A percentile compares a stretch with the other conserved stretches of the same genome.
These are phyloP conservation scores for Marasmarcha lunaedactyla DNA, from an alignment of 2,888 invertebrate species.

Conservation along the genomic window DNA sequence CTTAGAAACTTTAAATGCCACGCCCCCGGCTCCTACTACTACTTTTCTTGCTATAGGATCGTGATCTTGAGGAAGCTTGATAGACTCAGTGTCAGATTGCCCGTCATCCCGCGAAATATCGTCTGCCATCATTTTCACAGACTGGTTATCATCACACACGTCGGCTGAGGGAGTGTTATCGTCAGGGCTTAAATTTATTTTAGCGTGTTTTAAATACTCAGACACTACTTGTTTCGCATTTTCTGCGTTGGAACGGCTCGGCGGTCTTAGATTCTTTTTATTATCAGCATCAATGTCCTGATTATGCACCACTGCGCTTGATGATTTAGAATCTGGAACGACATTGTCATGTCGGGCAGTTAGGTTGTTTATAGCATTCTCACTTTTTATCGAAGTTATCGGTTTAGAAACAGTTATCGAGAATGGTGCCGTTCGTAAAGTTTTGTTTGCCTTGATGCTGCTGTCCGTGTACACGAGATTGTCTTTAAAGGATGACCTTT, in stretches of 20 bases:
- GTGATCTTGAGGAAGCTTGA: constrained; percentile 46
- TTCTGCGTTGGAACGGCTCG: constrained; percentile 42
- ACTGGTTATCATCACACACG: constrained; percentile 31
- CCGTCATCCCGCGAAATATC: constrained; percentile 39
- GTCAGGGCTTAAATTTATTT: constrained; percentile 51
- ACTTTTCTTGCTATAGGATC: constrained; percentile 68
- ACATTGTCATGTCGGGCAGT: not conserved
- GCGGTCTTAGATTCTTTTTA: constrained; percentile 23
- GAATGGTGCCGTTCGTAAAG: no score
- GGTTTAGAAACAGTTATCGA: constrained; percentile 2
- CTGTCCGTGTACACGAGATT: constrained; percentile 24
- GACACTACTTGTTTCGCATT: constrained; percentile 76
- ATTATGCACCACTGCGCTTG: constrained; percentile 4
- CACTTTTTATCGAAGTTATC: constrained; percentile 25
- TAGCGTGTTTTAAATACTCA: constrained; percentile 74
- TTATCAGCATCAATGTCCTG: not conserved
- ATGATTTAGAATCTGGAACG: constrained; percentile 18
- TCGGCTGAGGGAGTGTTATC: constrained; percentile 41
- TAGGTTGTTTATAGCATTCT: constrained; percentile 14
- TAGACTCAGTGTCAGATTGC: constrained; percentile 29
- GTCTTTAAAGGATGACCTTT: constrained; percentile 33
- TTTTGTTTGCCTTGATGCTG: constrained; percentile 18
- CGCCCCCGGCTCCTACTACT: constrained; percentile 74
- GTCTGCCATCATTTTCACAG: constrained; percentile 31
- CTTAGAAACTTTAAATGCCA: constrained; percentile 69